phyloP scores from a whole-genome alignment of 2,113 vertebrate species.

The Marmota flaviventris region DNA sequence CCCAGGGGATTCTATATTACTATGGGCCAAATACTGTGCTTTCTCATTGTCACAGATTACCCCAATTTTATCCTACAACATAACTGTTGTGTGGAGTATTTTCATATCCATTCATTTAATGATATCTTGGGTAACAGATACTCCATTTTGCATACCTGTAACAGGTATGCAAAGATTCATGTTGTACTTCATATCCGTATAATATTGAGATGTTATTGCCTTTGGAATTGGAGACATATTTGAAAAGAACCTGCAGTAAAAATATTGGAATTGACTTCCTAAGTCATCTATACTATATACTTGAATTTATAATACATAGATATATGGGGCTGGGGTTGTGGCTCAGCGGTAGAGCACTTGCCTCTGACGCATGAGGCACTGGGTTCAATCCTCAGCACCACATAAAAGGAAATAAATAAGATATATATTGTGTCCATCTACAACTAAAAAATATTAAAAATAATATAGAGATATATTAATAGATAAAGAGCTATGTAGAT shows the following conservation, averaged over 20 bases:
- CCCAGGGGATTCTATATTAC: neutral
- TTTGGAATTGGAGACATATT: neutral
- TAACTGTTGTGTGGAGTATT: neutral
- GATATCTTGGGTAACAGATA: neutral
- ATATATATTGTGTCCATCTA: too few species aligned
- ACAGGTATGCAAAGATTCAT: neutral
- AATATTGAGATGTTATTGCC: neutral
- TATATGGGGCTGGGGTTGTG: neutral
- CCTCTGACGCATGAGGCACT: too few species aligned
- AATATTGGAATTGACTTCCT: neutral
- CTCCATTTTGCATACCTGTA: neutral
- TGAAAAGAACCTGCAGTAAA: neutral
- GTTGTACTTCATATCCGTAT: neutral
- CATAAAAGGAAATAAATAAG: too few species aligned
- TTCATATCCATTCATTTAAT: constrained; percentile 11
- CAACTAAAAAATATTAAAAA: too few species aligned
- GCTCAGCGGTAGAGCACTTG: too few species aligned
- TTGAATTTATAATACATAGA: neutral
- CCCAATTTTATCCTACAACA: neutral
- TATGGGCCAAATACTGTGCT: neutral
- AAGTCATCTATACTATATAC: neutral
- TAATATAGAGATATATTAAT: neutral
- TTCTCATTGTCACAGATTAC: neutral
- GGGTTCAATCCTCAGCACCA: too few species aligned
- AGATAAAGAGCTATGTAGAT: neutral